Percentiles rank a stretch among this genome's conserved stretches.
These are phyloP conservation scores for Tychaedon coryphoeus DNA, from an alignment of 2,113 vertebrate species.

Conservation along the genomic window DNA sequence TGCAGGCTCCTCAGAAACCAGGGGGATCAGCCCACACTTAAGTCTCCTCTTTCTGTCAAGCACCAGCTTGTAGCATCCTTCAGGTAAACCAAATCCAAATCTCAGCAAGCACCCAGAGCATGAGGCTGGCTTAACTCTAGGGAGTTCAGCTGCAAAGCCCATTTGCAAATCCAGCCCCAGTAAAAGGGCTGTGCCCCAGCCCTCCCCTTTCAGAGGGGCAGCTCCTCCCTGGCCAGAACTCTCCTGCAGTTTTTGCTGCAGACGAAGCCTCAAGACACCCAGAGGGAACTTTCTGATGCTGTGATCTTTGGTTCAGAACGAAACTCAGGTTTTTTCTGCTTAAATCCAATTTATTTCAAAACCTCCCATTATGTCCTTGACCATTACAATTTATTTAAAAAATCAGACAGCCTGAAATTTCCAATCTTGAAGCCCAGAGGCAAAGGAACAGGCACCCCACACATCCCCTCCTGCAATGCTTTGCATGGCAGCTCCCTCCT, in stretches of 20 bases:
- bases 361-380: neutral
- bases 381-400: neutral
- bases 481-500: neutral
- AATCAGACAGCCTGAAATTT: neutral
- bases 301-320: neutral
- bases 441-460: neutral
- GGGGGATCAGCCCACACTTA: neutral
- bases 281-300: neutral
- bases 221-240: neutral
- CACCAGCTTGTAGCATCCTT: neutral
- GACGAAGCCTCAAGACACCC: neutral
- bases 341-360: neutral
- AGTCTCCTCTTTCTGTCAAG: neutral
- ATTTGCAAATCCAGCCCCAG: neutral
- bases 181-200: neutral
- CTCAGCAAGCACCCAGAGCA: neutral
- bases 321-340: accelerated
- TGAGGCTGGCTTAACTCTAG: neutral
- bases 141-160: neutral
- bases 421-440: neutral
- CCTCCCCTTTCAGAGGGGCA: accelerated
- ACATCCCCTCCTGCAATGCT: neutral
- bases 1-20: neutral
- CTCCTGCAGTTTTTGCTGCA: neutral
- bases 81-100: neutral